phyloP scores from a whole-genome alignment of 2,113 vertebrate species.

The Microtus ochrogaster region DNA sequence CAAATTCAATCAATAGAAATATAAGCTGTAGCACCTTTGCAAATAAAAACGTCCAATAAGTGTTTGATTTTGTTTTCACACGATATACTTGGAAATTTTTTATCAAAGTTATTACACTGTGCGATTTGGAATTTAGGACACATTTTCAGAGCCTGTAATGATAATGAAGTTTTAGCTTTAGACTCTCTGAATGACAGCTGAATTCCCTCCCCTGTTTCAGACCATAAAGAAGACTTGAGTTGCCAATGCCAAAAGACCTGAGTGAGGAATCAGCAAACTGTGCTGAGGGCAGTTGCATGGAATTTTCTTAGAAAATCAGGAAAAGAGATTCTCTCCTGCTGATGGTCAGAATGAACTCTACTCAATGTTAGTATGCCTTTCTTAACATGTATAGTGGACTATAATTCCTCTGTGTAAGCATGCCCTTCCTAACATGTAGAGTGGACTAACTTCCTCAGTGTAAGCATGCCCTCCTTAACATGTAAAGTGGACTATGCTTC shows the following conservation, averaged over 20 bases:
- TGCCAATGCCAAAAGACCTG: not conserved
- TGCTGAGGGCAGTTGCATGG: accelerated
- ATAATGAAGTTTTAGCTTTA: not conserved
- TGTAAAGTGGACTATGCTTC: not conserved
- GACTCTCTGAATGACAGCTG: not conserved
- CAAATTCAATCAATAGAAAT: not conserved
- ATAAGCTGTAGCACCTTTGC: not conserved
- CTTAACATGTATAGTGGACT: not conserved
- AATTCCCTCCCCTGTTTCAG: not conserved
- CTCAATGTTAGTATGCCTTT: slow-evolving; percentile 54
- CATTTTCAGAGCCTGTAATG: not conserved
- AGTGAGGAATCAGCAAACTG: not conserved
- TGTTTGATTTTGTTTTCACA: not conserved
- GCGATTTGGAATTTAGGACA: not conserved
- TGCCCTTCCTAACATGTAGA: not conserved
- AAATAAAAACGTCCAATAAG: not conserved
- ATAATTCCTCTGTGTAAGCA: too few relatives aligned
- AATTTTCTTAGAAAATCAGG: not conserved
- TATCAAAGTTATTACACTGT: not conserved
- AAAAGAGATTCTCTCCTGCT: not conserved
- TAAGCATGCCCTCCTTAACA: too few relatives aligned
- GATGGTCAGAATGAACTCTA: slow-evolving; percentile 35
- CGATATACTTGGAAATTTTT: not conserved
- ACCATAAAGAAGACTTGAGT: not conserved
- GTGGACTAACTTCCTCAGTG: too few relatives aligned